phyloP scores from a whole-genome alignment of 2,888 invertebrate species.

The Dichetophora obliterata region DNA sequence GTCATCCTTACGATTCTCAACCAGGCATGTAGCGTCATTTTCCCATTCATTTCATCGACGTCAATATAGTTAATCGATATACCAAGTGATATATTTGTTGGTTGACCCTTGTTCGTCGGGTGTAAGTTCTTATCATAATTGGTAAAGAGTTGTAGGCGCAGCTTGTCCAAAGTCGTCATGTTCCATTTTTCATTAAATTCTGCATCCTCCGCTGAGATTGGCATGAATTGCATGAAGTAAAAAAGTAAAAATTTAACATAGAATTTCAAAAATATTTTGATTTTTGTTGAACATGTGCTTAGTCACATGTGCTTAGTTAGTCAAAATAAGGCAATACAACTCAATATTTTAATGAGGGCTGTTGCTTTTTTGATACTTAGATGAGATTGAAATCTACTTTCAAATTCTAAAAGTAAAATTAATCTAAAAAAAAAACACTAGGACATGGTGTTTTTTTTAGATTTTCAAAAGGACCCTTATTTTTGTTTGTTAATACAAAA shows the following conservation, averaged over 20 bases:
- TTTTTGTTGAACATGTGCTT: not conserved
- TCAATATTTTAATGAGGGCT: no score
- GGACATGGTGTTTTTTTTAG: no score
- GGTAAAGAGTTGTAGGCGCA: conserved; percentile 70
- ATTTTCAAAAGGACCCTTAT: no score
- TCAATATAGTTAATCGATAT: conserved; percentile 77
- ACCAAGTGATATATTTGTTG: conserved; percentile 67
- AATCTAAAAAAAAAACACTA: no score
- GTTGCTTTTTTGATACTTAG: no score
- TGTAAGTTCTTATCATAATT: conserved; percentile 69
- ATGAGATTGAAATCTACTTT: no score
- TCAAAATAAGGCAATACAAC: no score
- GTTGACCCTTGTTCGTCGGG: conserved; percentile 59
- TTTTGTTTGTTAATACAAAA: no score
- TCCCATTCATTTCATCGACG: conserved; percentile 75
- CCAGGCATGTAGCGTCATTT: conserved; percentile 75
- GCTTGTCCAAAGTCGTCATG: conserved; percentile 54
- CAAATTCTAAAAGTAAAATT: no score
- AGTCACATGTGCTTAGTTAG: no score
- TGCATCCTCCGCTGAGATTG: conserved; percentile 43
- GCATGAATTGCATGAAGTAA: conserved; percentile 48
- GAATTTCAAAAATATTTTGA: not conserved
- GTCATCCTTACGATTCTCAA: conserved; percentile 75
- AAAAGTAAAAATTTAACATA: not conserved
- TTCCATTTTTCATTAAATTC: conserved; percentile 48